Evolutionary conservation across 2,888 invertebrate genomes (phyloP).

Genomic region (Lomographa bimaculata): DNA sequence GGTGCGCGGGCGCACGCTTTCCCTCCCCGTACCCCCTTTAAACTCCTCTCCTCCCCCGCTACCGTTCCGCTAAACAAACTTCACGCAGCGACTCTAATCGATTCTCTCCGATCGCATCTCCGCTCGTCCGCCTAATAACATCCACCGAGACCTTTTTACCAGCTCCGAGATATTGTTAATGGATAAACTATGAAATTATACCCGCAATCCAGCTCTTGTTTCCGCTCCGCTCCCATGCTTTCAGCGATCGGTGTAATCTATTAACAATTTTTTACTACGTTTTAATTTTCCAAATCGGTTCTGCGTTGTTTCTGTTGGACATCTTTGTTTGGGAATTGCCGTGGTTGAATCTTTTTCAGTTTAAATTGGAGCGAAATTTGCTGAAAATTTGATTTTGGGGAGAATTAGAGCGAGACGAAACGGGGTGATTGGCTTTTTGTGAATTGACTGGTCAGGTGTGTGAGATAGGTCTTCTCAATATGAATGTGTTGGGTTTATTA

Average conservation of each 20-base stretch:
- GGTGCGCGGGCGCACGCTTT: conserved; percentile 55
- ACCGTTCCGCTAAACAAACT: conserved; percentile 80
- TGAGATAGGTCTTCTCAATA: conserved; percentile 31
- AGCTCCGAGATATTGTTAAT: conserved; percentile 66
- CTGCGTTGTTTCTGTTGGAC: conserved; percentile 76
- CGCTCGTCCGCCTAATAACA: conserved; percentile 67
- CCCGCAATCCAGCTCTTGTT: conserved; percentile 62
- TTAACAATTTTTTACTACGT: conserved; percentile 65
- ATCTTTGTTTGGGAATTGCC: conserved; percentile 76
- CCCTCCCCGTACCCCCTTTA: conserved; percentile 22
- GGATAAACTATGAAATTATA: conserved; percentile 76
- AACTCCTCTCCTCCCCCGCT: conserved; percentile 38
- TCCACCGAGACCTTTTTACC: conserved; percentile 71
- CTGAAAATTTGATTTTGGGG: conserved; percentile 64
- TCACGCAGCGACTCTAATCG: conserved; percentile 75
- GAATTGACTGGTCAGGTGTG: conserved; percentile 25
- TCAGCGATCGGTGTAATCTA: conserved; percentile 56
- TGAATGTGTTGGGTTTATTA: no score
- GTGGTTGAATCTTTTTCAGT: conserved; percentile 52
- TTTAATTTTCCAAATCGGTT: conserved; percentile 70
- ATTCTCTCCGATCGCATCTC: conserved; percentile 74
- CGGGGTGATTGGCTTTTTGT: conserved; percentile 52
- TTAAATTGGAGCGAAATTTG: conserved; percentile 56
- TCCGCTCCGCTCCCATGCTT: conserved; percentile 62
- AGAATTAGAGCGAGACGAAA: conserved; percentile 62